Conservation (phyloP, 1,140 invertebrate species). For the Protaetia brevitarsis region DNA sequence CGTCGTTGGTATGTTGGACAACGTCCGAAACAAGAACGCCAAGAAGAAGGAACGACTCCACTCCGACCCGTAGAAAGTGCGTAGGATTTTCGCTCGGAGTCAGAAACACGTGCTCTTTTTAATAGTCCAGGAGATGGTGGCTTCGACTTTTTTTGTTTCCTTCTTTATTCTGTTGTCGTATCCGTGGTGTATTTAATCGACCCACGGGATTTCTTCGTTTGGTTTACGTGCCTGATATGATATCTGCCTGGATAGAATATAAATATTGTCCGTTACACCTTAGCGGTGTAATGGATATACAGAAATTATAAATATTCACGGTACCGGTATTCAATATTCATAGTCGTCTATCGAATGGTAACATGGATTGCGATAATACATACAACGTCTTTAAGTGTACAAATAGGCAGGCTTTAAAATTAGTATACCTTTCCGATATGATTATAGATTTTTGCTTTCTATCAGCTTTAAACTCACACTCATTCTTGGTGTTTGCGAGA, state of each 20-base stretch:
- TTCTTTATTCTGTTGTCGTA: not conserved
- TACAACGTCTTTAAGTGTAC: no score
- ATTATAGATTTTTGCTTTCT: no score
- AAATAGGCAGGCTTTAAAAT: no score
- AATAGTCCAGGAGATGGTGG: conserved; percentile 18
- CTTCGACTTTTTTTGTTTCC: conserved; percentile 3
- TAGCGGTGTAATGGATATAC: not conserved
- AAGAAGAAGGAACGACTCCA: no score
- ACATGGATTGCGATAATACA: not conserved
- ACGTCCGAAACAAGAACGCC: not conserved
- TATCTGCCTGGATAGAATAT: not conserved
- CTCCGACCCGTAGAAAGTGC: conserved; percentile 8
- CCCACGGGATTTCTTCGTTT: conserved; percentile 18
- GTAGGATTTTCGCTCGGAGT: conserved; percentile 15
- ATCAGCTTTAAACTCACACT: no score
- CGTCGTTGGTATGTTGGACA: not conserved
- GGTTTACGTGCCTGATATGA: conserved; percentile 14
- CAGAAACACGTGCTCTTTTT: conserved; percentile 20
- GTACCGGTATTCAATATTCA: not conserved
- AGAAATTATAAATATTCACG: not conserved
- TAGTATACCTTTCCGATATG: no score
- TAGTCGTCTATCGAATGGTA: not conserved
- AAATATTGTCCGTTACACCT: not conserved
- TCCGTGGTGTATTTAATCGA: conserved; percentile 19
- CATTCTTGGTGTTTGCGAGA: no score